Base-by-base conservation (phyloP, 2,888 invertebrate genomes). In the Yponomeuta cagnagella region DNA sequence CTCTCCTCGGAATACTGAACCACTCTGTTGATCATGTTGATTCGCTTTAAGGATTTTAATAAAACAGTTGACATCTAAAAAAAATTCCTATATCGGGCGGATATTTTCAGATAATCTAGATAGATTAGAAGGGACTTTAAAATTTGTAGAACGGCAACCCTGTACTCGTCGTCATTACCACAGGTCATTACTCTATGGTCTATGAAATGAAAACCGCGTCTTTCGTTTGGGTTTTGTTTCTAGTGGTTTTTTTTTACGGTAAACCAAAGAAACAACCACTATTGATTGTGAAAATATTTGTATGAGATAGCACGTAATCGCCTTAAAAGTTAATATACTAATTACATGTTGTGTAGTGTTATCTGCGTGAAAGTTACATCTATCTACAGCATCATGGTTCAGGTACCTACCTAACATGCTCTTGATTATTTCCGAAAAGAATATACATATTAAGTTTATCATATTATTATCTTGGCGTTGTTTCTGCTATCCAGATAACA, bases 361-460 rank as follows among this genome's bases (percentile, higher is more conserved):
- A 63, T 67, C 43, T 70, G 64, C 4, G 43, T 70, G 71, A 70
- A 73, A 72, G 73, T 73, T 73, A 74, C 33, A 75, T 72, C 2
- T 33, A 3, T 3, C 58, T 33, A 48, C 68, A 30, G n/a, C 85
- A 89, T 80, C 82, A 90, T 90, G 90, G 90, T 90, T 77, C 89
- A 89, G 88, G 90, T 89, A 80, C 3, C 12, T 10, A 65, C 65
- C 52, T 12, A 52, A 15, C 52, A 1, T 58, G 52, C 12, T 58
- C 52, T 43, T 43, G 43, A 43, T 43, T 5, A 43, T 1, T 43
- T 43, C 43, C 43, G 43, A 8, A 8, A 8, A 5, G 1, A 43
- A 8, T 43, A 43, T 43, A 37, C 37, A 4, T 37, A 37, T 4
- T 37, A 37, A 5, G 43, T 8, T 43, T 4, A 2, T 4, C 33